phyloP scores from a whole-genome alignment of 2,113 vertebrate genomes.

The Garra rufa region DNA sequence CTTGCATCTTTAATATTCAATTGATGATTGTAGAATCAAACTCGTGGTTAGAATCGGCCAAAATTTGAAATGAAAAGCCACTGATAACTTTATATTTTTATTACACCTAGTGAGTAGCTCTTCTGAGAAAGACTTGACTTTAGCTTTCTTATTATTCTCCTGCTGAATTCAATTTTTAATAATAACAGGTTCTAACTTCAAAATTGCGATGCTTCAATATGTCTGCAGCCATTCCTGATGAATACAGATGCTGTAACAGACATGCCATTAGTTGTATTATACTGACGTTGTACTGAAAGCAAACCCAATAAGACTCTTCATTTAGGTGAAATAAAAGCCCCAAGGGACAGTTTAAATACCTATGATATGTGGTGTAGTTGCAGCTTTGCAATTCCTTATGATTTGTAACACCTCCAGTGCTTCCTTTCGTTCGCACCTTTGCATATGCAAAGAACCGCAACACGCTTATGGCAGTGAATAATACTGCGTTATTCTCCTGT shows the following conservation, averaged over 20 bases:
- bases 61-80: background rate
- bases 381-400: background rate
- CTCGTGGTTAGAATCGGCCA: background rate
- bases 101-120: background rate
- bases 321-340: conserved; percentile 9
- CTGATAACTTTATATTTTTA: background rate
- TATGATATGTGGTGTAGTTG: background rate
- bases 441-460: background rate
- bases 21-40: background rate
- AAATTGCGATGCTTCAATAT: background rate
- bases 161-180: background rate
- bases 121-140: too few relatives aligned
- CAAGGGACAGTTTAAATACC: background rate
- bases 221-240: background rate
- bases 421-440: background rate
- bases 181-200: background rate
- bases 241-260: background rate
- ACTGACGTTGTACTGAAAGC: conserved; percentile 4
- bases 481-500: background rate
- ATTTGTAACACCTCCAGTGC: conserved; percentile 17
- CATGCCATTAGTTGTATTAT: background rate
- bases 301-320: conserved; percentile 14
- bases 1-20: background rate
- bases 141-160: background rate
- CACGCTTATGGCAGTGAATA: background rate